Evolutionary conservation across 1,140 invertebrate genomes (phyloP), one percentile per base, ranked within the genome.

Genomic region (Drosophila trapezifrons): DNA sequence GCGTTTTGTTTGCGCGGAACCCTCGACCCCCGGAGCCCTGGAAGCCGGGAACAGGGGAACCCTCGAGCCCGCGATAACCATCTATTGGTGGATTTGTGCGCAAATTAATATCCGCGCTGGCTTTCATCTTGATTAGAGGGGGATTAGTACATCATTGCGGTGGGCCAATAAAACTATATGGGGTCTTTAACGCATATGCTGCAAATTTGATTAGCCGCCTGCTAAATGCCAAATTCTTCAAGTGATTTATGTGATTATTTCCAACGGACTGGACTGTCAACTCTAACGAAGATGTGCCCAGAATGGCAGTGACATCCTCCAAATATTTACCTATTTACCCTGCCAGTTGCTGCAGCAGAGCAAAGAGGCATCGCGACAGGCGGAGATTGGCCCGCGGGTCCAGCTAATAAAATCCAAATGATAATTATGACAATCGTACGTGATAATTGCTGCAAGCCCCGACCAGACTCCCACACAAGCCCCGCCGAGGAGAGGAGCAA

Each of bases 371-470:
- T 47, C 52, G 32, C 65, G 20, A 62, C 37, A 72, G 40, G 40
- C 29, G 42, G 64, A 63, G 52, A 71, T 46, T 57, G 78, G 57
- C 58, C 60, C 67, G 66, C 43, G 76, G 86, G 81, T 70, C 76
- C 72, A 85, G 66, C 84, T 84, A 89, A 90, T 89, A 87, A 84
- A 86, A 83, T 79, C 80, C 64, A 76, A 84, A 91, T 90, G 90
- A 90, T 91, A 91, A 91, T 91, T 91, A 91, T 91, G 90, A 90
- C 90, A 91, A 84, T 86, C 85, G 90, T 91, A 91, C 90, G 90
- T 91, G 90, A 91, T 91, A 89, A 91, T 91, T 91, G 89, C 85
- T 51, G 76, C 69, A 91, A 84, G 70, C 63, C 57, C 32, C 35
- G 38, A 40, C 58, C 18, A 52, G 54, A 72, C 82, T 82, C 78